Evolutionary conservation across 2,113 vertebrate genomes (phyloP), one percentile per base, ranked within the genome.

Genomic region (Podarcis cretensis): DNA sequence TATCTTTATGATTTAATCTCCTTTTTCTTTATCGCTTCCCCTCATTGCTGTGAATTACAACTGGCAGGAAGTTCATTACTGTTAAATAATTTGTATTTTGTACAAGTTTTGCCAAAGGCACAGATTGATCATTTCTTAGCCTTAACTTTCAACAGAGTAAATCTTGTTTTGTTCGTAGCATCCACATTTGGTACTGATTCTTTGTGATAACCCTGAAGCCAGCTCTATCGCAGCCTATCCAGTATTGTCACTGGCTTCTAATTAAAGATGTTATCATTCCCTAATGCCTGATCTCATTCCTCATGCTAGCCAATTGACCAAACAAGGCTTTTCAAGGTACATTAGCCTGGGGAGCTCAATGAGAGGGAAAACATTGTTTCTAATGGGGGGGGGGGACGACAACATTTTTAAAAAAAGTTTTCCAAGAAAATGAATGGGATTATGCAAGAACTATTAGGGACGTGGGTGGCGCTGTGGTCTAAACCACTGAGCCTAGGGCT

Each of bases 181-280:
- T 18, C 30, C 23, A 90, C 87, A 65, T 83, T 73, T 79, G 54
- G 27, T 43, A 75, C 3, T 10, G 85, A 43, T 83, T 63, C 57
- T 7, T 86, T 30, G 18, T 81, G 82, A 40, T 57, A 8, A 90
- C 30, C 78, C 10, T 77, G 63, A 88, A 16, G 76, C 79, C 3
- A 84, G 87, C 35, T 59, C 57, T 90, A 12, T 23, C 40, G 18
- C 87, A 86, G 25, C 25, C 75, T 91, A 1, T 65, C 82, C 1
- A 2, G 89, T 30, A 10, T 2, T 40, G 21, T 1, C 4, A 87
- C 85, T 37, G 57, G 86, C 75, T 87, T 92, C 81, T 92, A 90
- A 83, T 95, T 94, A 87, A 9, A 91, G 73, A 18, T 23, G 81
- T 75, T 86, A 63, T 68, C 71, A 79, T 90, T 78, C 65, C 68